Evolutionary conservation across 2,113 vertebrate genomes (phyloP), one percentile per base, ranked within the genome.

Genomic region (Hiodon tergisus): DNA sequence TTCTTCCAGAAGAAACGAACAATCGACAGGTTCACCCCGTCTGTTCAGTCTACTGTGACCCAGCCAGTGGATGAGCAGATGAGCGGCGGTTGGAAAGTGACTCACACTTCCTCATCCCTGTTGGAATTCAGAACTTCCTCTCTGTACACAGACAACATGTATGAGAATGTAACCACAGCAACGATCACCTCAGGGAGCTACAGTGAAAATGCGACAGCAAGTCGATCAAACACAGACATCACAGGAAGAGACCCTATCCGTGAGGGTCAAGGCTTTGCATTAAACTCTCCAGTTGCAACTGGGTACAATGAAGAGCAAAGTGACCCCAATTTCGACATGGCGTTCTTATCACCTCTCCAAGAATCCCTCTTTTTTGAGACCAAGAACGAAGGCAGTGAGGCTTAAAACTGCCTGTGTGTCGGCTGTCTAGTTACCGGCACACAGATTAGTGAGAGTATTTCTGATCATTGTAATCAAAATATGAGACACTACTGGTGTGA

Each of bases 1-100:
- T 82, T 88, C 75, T 71, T 85, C 61, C 86, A 81, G 69, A 84
- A 84, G 72, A 85, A 70, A 76, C 86, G 72, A 79, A 84, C 79
- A 2, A 88, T 88, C 76, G 83, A 87, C 60, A 78, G 79, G 71
- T 87, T 83, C 69, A 69, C 65, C 60, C 52, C 69, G 3, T 1
- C 80, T 63, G 77, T 83, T n/a, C 72, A 83, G 14, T 73, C 73
- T 14, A 7, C 48, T 16, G 5, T 47, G 3, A 73, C 76, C 46
- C 14, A 61, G 55, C 60, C 53, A 9, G 58, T 14, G 7, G 58
- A 71, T 9, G 47, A 57, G 50, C 67, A 75, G 10, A 51, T 13
- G 54, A 57, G 31, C 61, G 72, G 66, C 13, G 46, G 51, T 71
- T 31, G 13, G 17, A 13, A 14, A 47, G 16, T 61, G 8, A n/a